These are phyloP conservation scores for Odocoileus virginianus DNA, from an alignment of 2,113 vertebrate species.

Conservation along the genomic window DNA sequence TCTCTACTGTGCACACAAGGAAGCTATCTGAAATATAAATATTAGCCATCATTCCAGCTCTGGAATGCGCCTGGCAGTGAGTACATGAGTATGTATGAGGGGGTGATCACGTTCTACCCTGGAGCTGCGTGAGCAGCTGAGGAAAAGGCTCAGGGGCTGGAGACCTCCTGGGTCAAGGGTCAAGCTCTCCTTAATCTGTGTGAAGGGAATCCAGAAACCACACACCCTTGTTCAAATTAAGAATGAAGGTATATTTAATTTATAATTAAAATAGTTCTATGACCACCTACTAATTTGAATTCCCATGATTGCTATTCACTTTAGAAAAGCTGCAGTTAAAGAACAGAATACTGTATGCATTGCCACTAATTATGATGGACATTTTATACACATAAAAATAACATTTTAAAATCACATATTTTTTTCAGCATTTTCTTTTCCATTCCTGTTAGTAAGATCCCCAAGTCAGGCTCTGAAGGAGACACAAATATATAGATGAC, in stretches of 20 bases:
- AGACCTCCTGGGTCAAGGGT: neutral
- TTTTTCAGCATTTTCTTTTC: neutral
- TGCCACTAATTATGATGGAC: neutral
- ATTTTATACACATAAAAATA: neutral
- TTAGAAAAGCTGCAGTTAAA: neutral
- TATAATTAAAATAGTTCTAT: neutral
- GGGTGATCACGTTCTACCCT: accelerated
- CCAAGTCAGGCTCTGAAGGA: neutral
- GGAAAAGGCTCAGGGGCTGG: neutral
- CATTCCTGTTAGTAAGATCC: neutral
- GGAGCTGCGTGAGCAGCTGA: neutral
- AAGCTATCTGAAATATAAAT: conserved; percentile 32
- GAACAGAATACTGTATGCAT: neutral
- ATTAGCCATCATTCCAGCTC: neutral
- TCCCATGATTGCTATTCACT: neutral
- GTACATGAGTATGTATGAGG: neutral
- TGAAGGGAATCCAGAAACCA: neutral
- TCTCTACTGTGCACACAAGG: neutral
- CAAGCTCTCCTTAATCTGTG: neutral
- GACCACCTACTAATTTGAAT: neutral
- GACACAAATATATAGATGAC: neutral
- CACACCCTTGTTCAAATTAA: neutral
- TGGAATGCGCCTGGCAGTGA: neutral
- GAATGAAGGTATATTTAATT: neutral
- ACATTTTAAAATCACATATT: neutral